Evolutionary conservation across 2,113 vertebrate species (phyloP).

Genomic region (Taurulus bubalis): DNA sequence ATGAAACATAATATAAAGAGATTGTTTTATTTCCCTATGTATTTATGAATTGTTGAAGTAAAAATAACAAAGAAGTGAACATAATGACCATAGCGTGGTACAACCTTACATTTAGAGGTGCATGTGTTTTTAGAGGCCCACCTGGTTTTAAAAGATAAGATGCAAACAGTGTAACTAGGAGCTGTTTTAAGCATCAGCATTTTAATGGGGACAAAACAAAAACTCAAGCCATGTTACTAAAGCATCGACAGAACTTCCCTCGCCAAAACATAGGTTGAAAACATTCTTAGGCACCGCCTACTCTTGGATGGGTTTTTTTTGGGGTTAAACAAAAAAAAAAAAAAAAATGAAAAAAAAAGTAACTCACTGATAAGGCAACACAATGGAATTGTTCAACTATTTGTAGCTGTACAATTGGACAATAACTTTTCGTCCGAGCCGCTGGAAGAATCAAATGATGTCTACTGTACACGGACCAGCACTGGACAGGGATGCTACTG

Average conservation of each 20-base stretch:
- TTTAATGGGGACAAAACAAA: conserved; percentile 83
- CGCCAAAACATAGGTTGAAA: conserved; percentile 64
- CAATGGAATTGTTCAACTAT: conserved; percentile 63
- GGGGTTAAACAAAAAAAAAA: conserved; percentile 63
- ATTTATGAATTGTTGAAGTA: background rate
- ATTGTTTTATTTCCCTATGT: background rate
- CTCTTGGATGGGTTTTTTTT: conserved; percentile 69
- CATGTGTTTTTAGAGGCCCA: background rate
- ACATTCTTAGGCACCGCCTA: conserved; percentile 80
- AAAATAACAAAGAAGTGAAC: background rate
- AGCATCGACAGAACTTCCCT: conserved; percentile 72
- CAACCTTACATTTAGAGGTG: background rate
- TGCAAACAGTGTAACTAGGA: conserved; percentile 37
- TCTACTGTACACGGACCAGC: conserved; percentile 56
- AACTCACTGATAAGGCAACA: conserved; percentile 78
- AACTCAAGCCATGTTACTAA: conserved; percentile 76
- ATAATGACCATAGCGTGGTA: background rate
- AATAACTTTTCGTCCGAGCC: conserved; percentile 23
- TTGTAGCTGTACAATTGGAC: no score
- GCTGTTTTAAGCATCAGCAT: conserved; percentile 74
- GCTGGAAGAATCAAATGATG: conserved; percentile 64
- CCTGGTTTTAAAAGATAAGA: conserved; percentile 28
- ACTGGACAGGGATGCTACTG: conserved; percentile 65
- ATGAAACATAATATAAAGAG: background rate
- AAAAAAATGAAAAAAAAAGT: conserved; percentile 52